These are phyloP conservation scores for Bombyx mandarina DNA, from an alignment of 1,140 invertebrate species.

Conservation along the genomic window DNA sequence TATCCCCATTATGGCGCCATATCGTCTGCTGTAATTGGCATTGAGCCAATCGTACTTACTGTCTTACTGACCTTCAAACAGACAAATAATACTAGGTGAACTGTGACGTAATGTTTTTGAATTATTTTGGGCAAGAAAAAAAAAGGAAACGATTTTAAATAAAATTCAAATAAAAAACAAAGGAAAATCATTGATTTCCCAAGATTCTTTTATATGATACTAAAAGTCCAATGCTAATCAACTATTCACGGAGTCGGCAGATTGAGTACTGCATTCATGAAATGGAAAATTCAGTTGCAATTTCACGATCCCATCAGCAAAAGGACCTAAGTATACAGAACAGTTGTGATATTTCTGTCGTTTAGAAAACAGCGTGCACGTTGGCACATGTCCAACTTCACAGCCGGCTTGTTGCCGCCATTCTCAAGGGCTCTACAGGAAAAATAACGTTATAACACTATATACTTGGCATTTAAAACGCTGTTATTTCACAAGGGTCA, in stretches of 20 bases:
- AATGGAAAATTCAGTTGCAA: conserved; percentile 9
- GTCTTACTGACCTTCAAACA: conserved; percentile 20
- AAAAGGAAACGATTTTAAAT: too few relatives aligned
- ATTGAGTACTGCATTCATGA: conserved; percentile 10
- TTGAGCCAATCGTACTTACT: conserved; percentile 19
- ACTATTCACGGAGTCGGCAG: conserved; percentile 10
- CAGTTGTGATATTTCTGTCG: conserved; percentile 8
- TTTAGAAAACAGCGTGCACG: conserved; percentile 12
- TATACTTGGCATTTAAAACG: too few relatives aligned
- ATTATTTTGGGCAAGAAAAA: background rate
- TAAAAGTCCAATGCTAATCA: conserved; percentile 4
- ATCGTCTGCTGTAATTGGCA: conserved; percentile 39
- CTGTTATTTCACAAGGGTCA: background rate
- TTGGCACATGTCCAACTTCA: conserved; percentile 50
- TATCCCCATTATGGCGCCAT: conserved; percentile 27
- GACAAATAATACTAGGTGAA: conserved; percentile 3
- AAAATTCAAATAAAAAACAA: too few relatives aligned
- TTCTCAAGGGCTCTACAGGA: conserved; percentile 34
- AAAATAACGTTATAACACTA: conserved; percentile 31
- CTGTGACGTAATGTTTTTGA: background rate
- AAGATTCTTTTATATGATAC: too few relatives aligned
- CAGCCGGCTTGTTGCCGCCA: conserved; percentile 32
- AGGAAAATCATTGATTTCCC: too few relatives aligned
- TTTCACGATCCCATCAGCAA: conserved; percentile 9
- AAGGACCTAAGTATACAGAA: conserved; percentile 14